These are phyloP conservation scores for Sebastolobus alascanus DNA, from an alignment of 2,797 vertebrate genomes.

Conservation along the genomic window DNA sequence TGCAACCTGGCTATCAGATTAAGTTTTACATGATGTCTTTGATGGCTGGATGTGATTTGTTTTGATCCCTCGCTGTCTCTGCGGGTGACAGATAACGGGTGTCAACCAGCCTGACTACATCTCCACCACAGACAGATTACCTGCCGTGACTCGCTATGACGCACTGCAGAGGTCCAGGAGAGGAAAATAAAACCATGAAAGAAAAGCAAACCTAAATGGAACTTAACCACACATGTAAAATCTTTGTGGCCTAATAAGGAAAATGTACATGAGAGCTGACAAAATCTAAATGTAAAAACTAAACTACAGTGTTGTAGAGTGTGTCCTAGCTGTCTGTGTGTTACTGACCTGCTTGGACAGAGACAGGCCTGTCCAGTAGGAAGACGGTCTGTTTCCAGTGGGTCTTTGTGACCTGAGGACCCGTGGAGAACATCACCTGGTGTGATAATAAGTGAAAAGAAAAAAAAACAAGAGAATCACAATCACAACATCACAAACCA, in stretches of 20 bases:
- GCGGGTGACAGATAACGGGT: conserved; percentile 78
- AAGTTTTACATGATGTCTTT: conserved; percentile 79
- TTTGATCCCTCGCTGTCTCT: conserved; percentile 73
- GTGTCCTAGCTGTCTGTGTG: neutral
- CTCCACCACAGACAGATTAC: conserved; percentile 74
- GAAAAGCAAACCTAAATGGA: neutral
- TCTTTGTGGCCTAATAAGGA: fast-evolving
- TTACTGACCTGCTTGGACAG: conserved; percentile 89
- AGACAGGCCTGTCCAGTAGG: conserved; percentile 90
- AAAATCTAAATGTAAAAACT: neutral
- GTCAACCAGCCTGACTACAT: conserved; percentile 71
- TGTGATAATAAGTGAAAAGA: neutral
- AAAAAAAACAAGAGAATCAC: neutral
- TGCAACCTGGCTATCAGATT: conserved; percentile 66
- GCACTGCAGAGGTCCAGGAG: neutral
- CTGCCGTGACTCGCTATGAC: conserved; percentile 36
- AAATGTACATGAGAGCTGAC: neutral
- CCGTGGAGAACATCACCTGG: conserved; percentile 94
- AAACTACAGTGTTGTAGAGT: neutral
- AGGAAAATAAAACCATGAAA: conserved; percentile 17
- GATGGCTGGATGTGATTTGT: conserved; percentile 73
- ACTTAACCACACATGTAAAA: neutral
- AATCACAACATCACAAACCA: neutral
- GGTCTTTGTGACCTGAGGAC: conserved; percentile 90
- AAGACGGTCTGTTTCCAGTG: conserved; percentile 98